Evolutionary conservation across 2,888 invertebrate species (phyloP).

Genomic region (Plutella xylostella): DNA sequence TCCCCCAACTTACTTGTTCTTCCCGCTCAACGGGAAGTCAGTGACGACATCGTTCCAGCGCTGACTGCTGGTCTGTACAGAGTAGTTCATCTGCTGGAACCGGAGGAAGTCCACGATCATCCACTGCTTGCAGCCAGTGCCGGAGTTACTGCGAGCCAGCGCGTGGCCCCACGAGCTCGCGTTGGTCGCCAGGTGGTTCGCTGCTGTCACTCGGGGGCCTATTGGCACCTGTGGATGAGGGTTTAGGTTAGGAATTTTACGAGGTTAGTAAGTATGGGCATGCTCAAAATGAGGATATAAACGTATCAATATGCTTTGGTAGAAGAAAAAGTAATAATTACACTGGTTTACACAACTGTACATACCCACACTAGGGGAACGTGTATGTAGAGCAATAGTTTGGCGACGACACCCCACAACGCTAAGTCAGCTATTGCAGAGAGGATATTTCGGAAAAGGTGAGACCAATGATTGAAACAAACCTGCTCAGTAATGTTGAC

Average conservation of each 20-base stretch:
- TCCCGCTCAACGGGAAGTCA: slow-evolving; percentile 30
- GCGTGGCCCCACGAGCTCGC: slow-evolving; percentile 80
- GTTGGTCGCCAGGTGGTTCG: slow-evolving; percentile 82
- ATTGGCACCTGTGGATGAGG: slow-evolving; percentile 68
- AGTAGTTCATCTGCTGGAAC: slow-evolving; percentile 39
- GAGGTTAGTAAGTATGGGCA: too few species aligned
- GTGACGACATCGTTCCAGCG: slow-evolving; percentile 32
- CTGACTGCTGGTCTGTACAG: slow-evolving; percentile 16
- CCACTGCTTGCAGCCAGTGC: slow-evolving; percentile 91
- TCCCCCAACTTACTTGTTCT: slow-evolving; percentile 46
- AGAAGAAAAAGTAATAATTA: too few species aligned
- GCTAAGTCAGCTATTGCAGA: too few species aligned
- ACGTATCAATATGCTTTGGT: too few species aligned
- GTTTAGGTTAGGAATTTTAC: too few species aligned
- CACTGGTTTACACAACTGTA: too few species aligned
- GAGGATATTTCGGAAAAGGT: too few species aligned
- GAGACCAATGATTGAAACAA: too few species aligned
- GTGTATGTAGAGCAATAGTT: too few species aligned
- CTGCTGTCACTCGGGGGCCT: slow-evolving; percentile 82
- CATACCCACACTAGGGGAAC: too few species aligned
- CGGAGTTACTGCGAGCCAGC: slow-evolving; percentile 78
- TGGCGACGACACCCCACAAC: too few species aligned
- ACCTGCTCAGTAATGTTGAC: slow-evolving; percentile 74
- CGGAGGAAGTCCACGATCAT: slow-evolving; percentile 80
- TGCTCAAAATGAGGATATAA: too few species aligned